Evolutionary conservation across 1,140 invertebrate species (phyloP), one percentile per base, ranked within the genome.

Genomic region (Macrotrachela quadricornifera): DNA sequence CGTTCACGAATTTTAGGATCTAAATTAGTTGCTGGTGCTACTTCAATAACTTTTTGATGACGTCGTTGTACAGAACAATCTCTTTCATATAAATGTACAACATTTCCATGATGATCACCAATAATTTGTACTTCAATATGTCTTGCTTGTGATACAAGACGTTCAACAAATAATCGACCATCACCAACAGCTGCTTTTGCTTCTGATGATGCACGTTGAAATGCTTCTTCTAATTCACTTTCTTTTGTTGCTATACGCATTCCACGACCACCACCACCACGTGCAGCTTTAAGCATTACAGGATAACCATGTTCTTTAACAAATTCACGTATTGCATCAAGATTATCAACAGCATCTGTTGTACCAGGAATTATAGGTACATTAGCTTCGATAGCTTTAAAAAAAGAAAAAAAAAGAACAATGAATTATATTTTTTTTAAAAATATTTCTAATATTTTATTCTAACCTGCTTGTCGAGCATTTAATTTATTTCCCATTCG

Each of bases 71-170:
- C 91, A 0, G 90, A 95, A 70, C 94, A 97, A 69, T 99, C 94
- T 56, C 94, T 76, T 71, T 99, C 94, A 66, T 80, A 96, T 18
- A 99, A 72, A 73, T 99, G 94, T 0, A 97, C 81, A 12, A 97
- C 82, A 68, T 97, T 94, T 17, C 91, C 91, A 30, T 82, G 80
- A 57, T 81, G 77, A 66, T 95, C 90, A 57, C 75, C 74, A 43
- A 99, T 70, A 50, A 99, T 74, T 71, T 99, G 92, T 0, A 99
- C 90, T 73, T 99, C 94, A 64, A 99, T 96, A 63, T 99, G 94
- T 44, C 92, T 75, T 0, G 92, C 92, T 57, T 86, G 77, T 66
- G 96, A 91, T 54, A 99, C 90, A 67, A 95, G 97, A 61, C 91
- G 84, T 67, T 99, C 94, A 53, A 99, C 88, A 66, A 99, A 99